Evolutionary conservation across 2,797 vertebrate genomes (phyloP).

Genomic region (Rachycentron canadum): DNA sequence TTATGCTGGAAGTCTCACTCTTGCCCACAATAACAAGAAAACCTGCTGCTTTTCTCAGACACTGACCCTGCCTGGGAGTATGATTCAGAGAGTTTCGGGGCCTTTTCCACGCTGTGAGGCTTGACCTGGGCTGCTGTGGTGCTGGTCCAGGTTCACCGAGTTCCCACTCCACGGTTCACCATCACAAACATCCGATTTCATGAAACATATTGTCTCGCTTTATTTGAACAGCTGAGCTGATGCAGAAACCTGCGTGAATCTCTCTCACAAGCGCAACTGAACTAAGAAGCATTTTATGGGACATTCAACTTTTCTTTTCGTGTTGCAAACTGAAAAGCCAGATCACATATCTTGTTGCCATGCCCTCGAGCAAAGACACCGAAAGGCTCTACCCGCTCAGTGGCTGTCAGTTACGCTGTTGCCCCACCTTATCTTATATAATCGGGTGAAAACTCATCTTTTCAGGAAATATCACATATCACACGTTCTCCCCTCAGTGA

Average conservation of each 20-base stretch:
- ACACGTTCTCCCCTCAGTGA: constrained; percentile 25
- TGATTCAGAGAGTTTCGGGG: not conserved
- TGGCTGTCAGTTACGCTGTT: not conserved
- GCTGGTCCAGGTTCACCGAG: constrained; percentile 64
- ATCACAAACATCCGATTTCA: constrained; percentile 50
- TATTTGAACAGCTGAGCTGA: constrained; percentile 55
- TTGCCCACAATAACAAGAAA: constrained; percentile 63
- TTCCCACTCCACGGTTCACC: constrained; percentile 66
- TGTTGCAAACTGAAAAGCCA: not conserved
- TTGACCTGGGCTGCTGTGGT: constrained; percentile 59
- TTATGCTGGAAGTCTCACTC: constrained; percentile 32
- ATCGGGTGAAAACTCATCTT: constrained; percentile 21
- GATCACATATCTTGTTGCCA: constrained; percentile 1
- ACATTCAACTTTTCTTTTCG: constrained; percentile 3
- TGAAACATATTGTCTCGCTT: not conserved
- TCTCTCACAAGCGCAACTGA: not conserved
- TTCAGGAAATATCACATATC: constrained; percentile 34
- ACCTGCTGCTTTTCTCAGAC: constrained; percentile 77
- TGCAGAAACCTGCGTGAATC: constrained; percentile 11
- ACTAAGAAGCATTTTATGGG: not conserved
- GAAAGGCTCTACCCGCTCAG: constrained; percentile 3
- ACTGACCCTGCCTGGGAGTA: constrained; percentile 50
- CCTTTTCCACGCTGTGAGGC: constrained; percentile 55
- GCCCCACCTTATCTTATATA: constrained; percentile 10
- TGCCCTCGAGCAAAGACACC: not conserved